Evolutionary conservation across 2,797 vertebrate species (phyloP).

Genomic region (Spinus pinus): DNA sequence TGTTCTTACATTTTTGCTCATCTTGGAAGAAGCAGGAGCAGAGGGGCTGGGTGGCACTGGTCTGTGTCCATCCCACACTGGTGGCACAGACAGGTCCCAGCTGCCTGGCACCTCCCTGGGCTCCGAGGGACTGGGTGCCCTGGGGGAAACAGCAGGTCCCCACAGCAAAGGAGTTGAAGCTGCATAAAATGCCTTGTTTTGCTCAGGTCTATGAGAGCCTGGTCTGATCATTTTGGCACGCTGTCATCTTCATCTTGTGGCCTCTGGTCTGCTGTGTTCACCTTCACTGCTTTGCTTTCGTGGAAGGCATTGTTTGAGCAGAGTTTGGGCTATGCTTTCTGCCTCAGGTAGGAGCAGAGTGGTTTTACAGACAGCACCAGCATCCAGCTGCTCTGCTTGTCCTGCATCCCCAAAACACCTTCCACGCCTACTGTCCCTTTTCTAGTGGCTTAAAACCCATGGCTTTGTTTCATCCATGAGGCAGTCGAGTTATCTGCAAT

Average conservation of each 20-base stretch:
- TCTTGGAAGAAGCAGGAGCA: not conserved
- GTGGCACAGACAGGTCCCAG: not conserved
- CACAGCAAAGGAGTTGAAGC: not conserved
- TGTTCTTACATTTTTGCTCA: not conserved
- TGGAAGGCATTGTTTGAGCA: not conserved
- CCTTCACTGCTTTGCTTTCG: not conserved
- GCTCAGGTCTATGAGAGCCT: not conserved
- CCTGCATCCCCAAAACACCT: not conserved
- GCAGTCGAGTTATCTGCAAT: not conserved
- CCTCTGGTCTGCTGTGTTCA: not conserved
- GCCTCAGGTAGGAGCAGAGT: not conserved
- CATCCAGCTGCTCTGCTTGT: not conserved
- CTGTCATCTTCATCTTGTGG: not conserved
- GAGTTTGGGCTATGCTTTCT: not conserved
- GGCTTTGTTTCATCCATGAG: not conserved
- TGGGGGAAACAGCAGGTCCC: not conserved
- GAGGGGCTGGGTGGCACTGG: not conserved
- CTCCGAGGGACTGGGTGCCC: rapidly evolving
- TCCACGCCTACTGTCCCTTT: not conserved
- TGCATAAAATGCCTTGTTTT: not conserved
- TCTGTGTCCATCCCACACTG: not conserved
- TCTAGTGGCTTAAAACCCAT: not conserved
- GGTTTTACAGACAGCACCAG: not conserved
- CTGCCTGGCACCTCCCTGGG: not conserved
- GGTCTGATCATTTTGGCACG: rapidly evolving